Evolutionary conservation across 2,113 vertebrate genomes (phyloP), one percentile per base, ranked within the genome.

Genomic region (Zootoca vivipara): DNA sequence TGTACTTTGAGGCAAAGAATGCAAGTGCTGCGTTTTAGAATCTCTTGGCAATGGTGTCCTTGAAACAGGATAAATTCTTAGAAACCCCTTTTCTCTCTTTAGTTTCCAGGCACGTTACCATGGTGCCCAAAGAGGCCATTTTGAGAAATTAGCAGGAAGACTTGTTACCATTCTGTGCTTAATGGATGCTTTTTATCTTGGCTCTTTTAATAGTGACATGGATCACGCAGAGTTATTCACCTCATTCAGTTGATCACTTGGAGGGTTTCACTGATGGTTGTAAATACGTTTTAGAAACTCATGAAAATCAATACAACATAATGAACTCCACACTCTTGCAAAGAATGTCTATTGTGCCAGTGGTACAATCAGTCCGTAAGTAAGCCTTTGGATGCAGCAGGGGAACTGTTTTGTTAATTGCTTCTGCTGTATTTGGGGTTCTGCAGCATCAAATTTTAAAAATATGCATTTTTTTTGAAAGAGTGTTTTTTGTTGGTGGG

Each of bases 281-380:
- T 78, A 84, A 82, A 35, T 79, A 74, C 72, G 70, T 93, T 83
- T 81, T 58, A 70, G 30, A 89, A 85, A 58, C 85, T 6, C 9
- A 81, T 38, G n/a, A n/a, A 78, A 88, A 86, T 24, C 33, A 81
- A 82, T 86, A 83, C 12, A 65, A 40, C 4, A 9, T 75, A 74
- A 0, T 70, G 24, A 87, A 89, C 40, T 72, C 16, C 40, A 78
- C 35, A 86, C 72, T 83, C 20, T 88, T 20, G 72, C 20, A 40
- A 78, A 74, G 58, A 33, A 87, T 86, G 8, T 5, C 46, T 80
- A 5, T 7, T 77, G 74, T 77, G 74, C 35, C 24, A 28, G 38
- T 77, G 9, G 74, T 42, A 26, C 40, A 75, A 26, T 26, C 58
- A 33, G 79, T 24, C 38, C 12, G 42, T 58, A 56, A 80, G 30